Evolutionary conservation across 2,888 invertebrate species (phyloP).

Genomic region (Choreutis nemorana): DNA sequence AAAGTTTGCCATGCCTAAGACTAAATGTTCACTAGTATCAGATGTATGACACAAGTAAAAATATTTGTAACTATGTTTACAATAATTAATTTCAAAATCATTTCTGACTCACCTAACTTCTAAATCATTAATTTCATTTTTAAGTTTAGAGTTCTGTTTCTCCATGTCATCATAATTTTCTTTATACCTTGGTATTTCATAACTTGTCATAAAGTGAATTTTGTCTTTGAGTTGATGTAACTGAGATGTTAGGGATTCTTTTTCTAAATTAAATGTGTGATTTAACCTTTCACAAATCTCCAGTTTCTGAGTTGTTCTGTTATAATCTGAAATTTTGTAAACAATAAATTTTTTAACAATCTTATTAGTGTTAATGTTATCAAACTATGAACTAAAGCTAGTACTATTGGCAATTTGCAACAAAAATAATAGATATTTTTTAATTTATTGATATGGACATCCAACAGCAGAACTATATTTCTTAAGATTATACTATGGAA

Average conservation of each 20-base stretch:
- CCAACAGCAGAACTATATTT: too few species aligned
- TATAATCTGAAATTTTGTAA: background rate
- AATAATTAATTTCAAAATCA: background rate
- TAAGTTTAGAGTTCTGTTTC: conserved; percentile 23
- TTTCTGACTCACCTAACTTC: conserved; percentile 31
- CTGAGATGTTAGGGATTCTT: conserved; percentile 23
- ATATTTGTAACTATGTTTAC: background rate
- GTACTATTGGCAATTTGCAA: too few species aligned
- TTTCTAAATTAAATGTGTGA: conserved; percentile 22
- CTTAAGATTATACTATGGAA: too few species aligned
- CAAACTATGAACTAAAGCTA: too few species aligned
- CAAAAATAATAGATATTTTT: too few species aligned
- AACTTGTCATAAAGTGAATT: conserved; percentile 23
- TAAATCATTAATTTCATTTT: conserved; percentile 27
- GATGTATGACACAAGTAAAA: background rate
- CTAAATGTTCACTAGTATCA: conserved; percentile 1
- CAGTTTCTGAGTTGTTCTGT: conserved; percentile 13
- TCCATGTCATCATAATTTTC: conserved; percentile 25
- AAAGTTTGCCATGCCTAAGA: background rate
- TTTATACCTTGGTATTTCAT: conserved; percentile 24
- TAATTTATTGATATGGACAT: too few species aligned
- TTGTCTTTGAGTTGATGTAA: conserved; percentile 26
- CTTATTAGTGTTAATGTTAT: background rate
- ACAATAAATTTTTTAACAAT: background rate
- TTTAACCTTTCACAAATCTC: conserved; percentile 19